Evolutionary conservation across 2,888 invertebrate genomes (phyloP), one percentile per base, ranked within the genome.

Genomic region (Leptopterna dolabrata): DNA sequence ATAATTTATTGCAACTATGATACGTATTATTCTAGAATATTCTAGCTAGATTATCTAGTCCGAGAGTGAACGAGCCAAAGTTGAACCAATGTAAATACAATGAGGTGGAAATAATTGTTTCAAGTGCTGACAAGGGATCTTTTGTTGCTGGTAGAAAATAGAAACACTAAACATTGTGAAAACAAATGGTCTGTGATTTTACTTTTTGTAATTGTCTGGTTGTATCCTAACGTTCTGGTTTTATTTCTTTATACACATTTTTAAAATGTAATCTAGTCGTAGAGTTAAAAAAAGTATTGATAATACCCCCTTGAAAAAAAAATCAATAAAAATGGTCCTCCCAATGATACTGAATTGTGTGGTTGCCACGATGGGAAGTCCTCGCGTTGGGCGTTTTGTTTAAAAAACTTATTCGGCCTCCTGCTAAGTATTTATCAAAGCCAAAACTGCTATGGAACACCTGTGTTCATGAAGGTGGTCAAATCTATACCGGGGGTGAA

Each of bases 141-240:
- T 45, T 19, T 41, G 29, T 43, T 84, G 71, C 19, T 84, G 47
- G 71, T 71, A 71, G 73, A 73, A 55, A 36, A n/a, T 51, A 55
- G 29, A n/a, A 81, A 45, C 4, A 81, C 0, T 27, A 47, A 71
- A 45, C 41, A 84, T 45, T 73, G 73, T 71, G 24, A 73, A 78
- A 86, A 86, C 78, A 55, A 86, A 86, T 86, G 82, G 87, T 82
- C 87, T 87, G 87, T 87, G 82, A 87, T 87, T 78, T 55, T 45
- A 81, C 43, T 70, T 87, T 81, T 87, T 86, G 80, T n/a, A 76
- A 45, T 47, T 29, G 19, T 55, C 30, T n/a, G 1, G 36, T 76
- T 36, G 41, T 43, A 36, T 76, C 41, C 2, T 76, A 36, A 13
- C n/a, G n/a, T 76, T 14, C 76, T 76, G 41, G 16, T 76, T 36